A percentile compares a stretch with the other conserved stretches of the same genome.
Conservation (phyloP, 2,888 invertebrate genomes). For the Xanthia icteritia region DNA sequence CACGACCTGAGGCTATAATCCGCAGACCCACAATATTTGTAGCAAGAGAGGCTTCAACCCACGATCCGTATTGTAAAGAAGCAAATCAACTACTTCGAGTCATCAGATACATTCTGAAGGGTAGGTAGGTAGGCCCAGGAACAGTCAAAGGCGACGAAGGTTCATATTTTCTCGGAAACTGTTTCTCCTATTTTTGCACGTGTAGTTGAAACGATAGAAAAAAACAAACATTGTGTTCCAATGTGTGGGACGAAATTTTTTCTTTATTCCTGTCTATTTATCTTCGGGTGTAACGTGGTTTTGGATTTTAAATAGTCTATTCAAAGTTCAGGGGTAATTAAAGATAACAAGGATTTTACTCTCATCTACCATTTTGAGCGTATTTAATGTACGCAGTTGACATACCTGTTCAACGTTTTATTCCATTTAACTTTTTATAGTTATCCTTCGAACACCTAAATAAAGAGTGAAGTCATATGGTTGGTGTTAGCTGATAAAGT, state of each 20-base stretch:
- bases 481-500: neutral
- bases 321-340: neutral
- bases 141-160: neutral
- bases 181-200: neutral
- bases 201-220: neutral
- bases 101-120: neutral
- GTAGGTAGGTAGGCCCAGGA: neutral
- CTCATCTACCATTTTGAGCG: neutral
- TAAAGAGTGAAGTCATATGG: neutral
- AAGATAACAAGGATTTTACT: neutral
- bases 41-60: neutral
- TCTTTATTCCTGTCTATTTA: neutral
- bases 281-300: neutral
- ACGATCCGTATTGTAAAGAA: neutral
- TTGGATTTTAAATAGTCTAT: neutral
- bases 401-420: neutral
- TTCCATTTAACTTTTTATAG: neutral
- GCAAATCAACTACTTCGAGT: neutral
- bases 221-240: neutral
- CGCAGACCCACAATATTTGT: neutral
- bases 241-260: neutral
- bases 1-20: no score
- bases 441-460: neutral
- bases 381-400: no score
- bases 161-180: neutral